phyloP scores from a whole-genome alignment of 2,888 invertebrate genomes.

The Agapetus fuscipes region DNA sequence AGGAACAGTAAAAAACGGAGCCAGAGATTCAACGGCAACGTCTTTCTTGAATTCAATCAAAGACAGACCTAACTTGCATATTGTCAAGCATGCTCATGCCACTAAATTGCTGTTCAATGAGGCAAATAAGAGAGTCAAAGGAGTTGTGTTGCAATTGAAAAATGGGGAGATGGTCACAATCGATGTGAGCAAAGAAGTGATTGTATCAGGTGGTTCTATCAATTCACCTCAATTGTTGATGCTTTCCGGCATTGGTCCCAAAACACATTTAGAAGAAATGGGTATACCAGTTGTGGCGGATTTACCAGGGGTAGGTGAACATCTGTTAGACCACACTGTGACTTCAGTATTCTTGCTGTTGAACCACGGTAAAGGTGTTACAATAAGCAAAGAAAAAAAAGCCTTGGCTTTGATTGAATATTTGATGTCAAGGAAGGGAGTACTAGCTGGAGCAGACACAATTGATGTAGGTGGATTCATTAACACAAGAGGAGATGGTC shows the following conservation, averaged over 20 bases:
- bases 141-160: too few species aligned
- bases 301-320: constrained; percentile 33
- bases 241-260: constrained; percentile 81
- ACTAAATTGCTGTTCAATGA: constrained; percentile 35
- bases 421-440: constrained; percentile 23
- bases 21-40: constrained; percentile 41
- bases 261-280: constrained; percentile 27
- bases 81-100: constrained; percentile 32
- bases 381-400: neutral
- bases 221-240: constrained; percentile 91
- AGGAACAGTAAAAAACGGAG: constrained; percentile 38
- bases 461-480: constrained; percentile 20
- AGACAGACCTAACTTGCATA: constrained; percentile 25
- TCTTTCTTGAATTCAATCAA: constrained; percentile 39
- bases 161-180: constrained; percentile 64
- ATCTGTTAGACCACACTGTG: constrained; percentile 43
- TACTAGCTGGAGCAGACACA: constrained; percentile 27
- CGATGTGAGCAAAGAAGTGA: constrained; percentile 74
- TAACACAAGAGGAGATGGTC: constrained; percentile 14
- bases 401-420: constrained; percentile 5
- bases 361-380: constrained; percentile 17
- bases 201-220: constrained; percentile 83
- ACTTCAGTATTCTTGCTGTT: constrained; percentile 27
- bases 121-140: constrained; percentile 25
- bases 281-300: constrained; percentile 31